Percentiles rank a stretch among this genome's conserved stretches.
Evolutionary conservation across 1,140 invertebrate species (phyloP).

Genomic region (Caerostris extrusa): DNA sequence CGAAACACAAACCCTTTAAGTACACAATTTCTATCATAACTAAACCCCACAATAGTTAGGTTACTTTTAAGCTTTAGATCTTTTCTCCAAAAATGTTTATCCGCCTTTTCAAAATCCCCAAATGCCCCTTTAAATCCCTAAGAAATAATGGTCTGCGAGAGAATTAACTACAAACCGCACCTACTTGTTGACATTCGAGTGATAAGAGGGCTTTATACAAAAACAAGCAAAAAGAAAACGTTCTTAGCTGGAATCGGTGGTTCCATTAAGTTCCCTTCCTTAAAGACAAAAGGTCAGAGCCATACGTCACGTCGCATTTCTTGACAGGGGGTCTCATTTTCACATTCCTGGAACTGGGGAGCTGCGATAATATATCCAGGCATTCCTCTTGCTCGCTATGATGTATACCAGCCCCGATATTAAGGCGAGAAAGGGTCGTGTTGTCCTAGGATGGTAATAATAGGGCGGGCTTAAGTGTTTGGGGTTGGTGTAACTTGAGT

Average conservation of each 20-base stretch:
- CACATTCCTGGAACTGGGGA: constrained; percentile 17
- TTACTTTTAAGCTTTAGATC: too few species aligned
- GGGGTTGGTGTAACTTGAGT: too few species aligned
- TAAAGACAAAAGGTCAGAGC: constrained; percentile 1
- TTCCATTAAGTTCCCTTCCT: background rate
- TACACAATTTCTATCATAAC: too few species aligned
- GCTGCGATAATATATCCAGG: constrained; percentile 36
- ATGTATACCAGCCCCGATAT: constrained; percentile 9
- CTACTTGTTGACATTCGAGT: constrained; percentile 8
- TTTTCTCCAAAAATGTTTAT: too few species aligned
- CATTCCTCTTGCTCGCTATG: background rate
- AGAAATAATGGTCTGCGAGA: too few species aligned
- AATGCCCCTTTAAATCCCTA: too few species aligned
- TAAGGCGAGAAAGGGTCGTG: background rate
- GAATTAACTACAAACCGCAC: background rate
- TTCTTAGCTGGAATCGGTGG: background rate
- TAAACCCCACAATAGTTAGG: too few species aligned
- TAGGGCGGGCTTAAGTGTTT: too few species aligned
- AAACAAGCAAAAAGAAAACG: background rate
- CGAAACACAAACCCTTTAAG: too few species aligned
- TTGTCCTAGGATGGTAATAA: background rate
- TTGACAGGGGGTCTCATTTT: constrained; percentile 4
- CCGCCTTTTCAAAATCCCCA: too few species aligned
- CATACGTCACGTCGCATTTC: constrained; percentile 17
- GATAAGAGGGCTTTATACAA: background rate